Conservation (phyloP, 2,888 invertebrate species). For the Chrysomela aeneicollis region DNA sequence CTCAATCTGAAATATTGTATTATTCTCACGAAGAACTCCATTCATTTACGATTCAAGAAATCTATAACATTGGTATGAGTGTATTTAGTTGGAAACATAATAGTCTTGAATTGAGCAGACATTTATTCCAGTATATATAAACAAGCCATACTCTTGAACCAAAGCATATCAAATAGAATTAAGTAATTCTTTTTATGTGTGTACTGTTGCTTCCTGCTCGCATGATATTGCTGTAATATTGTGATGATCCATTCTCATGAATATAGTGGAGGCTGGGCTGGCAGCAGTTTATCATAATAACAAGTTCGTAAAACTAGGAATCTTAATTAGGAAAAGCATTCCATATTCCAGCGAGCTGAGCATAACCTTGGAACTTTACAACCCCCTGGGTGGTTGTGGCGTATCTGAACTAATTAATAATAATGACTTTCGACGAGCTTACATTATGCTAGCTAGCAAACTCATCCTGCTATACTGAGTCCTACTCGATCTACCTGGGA, state of each 20-base stretch:
- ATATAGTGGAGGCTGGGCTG: neutral
- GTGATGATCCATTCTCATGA: neutral
- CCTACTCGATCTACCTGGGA: neutral
- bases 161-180: too few species aligned
- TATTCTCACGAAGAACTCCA: too few species aligned
- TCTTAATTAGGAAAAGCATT: neutral
- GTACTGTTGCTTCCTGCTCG: neutral
- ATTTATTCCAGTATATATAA: too few species aligned
- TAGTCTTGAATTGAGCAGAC: too few species aligned
- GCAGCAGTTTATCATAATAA: neutral
- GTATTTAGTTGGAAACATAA: too few species aligned
- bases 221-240: neutral
- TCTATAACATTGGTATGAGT: too few species aligned
- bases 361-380: neutral
- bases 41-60: too few species aligned
- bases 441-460: neutral
- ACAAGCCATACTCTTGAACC: too few species aligned
- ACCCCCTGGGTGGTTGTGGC: neutral
- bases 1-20: too few species aligned
- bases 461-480: too few species aligned
- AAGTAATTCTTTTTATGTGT: too few species aligned
- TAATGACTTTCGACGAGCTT: neutral
- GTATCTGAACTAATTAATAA: neutral
- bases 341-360: neutral
- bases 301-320: neutral